Conservation (phyloP, 2,888 invertebrate species). For the Mimumesa dahlbomi region DNA sequence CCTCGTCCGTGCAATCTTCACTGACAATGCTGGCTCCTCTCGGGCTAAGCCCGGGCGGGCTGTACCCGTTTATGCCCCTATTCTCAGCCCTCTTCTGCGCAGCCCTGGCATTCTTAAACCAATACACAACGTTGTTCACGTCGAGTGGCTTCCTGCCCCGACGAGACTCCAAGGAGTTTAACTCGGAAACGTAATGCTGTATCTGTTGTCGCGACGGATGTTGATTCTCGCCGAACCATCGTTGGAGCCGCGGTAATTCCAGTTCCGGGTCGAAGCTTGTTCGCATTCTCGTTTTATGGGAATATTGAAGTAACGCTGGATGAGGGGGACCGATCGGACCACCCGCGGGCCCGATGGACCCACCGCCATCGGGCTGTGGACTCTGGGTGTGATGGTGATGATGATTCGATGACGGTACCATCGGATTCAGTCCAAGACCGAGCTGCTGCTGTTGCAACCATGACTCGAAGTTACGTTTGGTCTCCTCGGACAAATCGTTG, state of each 20-base stretch:
- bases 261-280: constrained; percentile 98
- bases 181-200: constrained; percentile 95
- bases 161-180: constrained; percentile 95
- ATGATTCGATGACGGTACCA: constrained; percentile 71
- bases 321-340: constrained; percentile 83
- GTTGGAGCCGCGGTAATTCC: constrained; percentile 96
- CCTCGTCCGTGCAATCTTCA: constrained; percentile 79
- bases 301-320: constrained; percentile 84
- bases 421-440: constrained; percentile 73
- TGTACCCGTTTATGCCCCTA: constrained; percentile 80
- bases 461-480: constrained; percentile 93
- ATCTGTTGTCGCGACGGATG: constrained; percentile 98
- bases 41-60: constrained; percentile 78
- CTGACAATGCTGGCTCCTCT: constrained; percentile 79
- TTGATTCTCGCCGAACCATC: constrained; percentile 98
- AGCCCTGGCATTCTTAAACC: constrained; percentile 99
- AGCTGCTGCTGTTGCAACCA: constrained; percentile 84
- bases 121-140: constrained; percentile 97
- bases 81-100: constrained; percentile 95
- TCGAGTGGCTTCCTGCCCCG: constrained; percentile 96
- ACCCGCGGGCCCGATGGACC: constrained; percentile 80
- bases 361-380: constrained; percentile 80
- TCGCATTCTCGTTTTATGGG: constrained; percentile 95
- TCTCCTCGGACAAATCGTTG: constrained; percentile 91
- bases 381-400: constrained; percentile 75